phyloP scores from a whole-genome alignment of 2,797 vertebrate genomes.

The Carapus acus region DNA sequence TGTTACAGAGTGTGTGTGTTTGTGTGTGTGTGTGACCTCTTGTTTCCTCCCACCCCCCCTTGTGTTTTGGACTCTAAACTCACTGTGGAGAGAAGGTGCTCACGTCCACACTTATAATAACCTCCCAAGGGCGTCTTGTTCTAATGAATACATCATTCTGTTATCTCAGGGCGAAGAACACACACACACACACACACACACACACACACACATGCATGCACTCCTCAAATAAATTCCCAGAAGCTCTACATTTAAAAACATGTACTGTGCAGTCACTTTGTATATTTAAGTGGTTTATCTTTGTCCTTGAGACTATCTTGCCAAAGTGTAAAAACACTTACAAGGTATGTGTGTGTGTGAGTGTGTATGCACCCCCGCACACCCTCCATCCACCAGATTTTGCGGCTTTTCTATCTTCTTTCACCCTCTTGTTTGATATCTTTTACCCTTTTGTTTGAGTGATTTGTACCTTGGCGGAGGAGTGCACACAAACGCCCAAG shows the following conservation, averaged over 20 bases:
- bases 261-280: conserved; percentile 18
- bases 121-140: conserved; percentile 46
- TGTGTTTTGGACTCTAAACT: conserved; percentile 34
- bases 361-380: no score
- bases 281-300: conserved; percentile 43
- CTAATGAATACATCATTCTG: conserved; percentile 56
- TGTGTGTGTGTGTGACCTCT: conserved; percentile 14
- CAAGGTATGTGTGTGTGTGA: conserved; percentile 35
- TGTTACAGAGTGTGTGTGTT: no score
- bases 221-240: conserved; percentile 32
- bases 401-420: no score
- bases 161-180: conserved; percentile 52
- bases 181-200: conserved; percentile 28
- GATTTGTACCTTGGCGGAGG: conserved; percentile 26
- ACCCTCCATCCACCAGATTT: no score
- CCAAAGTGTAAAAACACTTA: conserved; percentile 27
- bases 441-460: no score
- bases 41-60: conserved; percentile 25
- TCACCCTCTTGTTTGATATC: no score
- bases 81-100: conserved; percentile 29
- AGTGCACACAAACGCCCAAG: conserved; percentile 12
- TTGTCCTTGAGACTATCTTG: conserved; percentile 23
- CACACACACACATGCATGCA: conserved; percentile 25
- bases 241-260: conserved; percentile 41
- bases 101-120: conserved; percentile 50